Base-by-base conservation (phyloP, 2,888 invertebrate species). In the Neoitamus cyanurus region DNA sequence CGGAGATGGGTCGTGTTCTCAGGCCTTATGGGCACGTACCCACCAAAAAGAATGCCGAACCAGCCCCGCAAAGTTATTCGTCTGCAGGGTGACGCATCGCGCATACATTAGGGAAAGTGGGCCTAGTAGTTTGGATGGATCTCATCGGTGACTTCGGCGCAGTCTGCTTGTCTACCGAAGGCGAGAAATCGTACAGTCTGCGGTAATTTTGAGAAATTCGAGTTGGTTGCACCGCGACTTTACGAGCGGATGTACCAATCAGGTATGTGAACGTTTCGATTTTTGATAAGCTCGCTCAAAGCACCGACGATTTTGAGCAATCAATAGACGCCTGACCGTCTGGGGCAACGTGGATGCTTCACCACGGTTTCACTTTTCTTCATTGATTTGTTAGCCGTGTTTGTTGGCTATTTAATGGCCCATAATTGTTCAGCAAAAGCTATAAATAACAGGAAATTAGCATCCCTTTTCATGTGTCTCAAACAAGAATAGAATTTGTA, bases 201-300 rank as follows among this genome's bases (percentile, higher is more conserved):
- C 6, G 42, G 30, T 77, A n/a, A 28, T 31, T 48, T 78, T 28
- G 3, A 78, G 75, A 75, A 75, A 37, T 75, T 13, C 20, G 11
- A 15, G 20, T 48, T 48, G 20, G 48, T 13, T 31, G 25, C 70
- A 70, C 28, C 13, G 15, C 31, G 48, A 58, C 9, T 78, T 78
- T 78, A 78, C 15, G 78, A 58, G 31, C 78, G 78, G 78, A 78
- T 78, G 58, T 31, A 30, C 15, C 78, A 48, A 78, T 48, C 78
- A 48, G 31, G 11, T 7, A 9, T 34, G 31, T 48, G n/a, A 31
- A 30, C 48, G 48, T 48, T 58, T 46, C 48, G 77, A 77, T 78
- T 78, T 78, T 31, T 58, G 78, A 78, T 78, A 30, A 78, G 48
- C 15, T 11, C n/a, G 6, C 30, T 58, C n/a, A 78, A 78, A 28